Conservation (phyloP, 2,797 vertebrate genomes). For the Neosilurus mollespiculum region DNA sequence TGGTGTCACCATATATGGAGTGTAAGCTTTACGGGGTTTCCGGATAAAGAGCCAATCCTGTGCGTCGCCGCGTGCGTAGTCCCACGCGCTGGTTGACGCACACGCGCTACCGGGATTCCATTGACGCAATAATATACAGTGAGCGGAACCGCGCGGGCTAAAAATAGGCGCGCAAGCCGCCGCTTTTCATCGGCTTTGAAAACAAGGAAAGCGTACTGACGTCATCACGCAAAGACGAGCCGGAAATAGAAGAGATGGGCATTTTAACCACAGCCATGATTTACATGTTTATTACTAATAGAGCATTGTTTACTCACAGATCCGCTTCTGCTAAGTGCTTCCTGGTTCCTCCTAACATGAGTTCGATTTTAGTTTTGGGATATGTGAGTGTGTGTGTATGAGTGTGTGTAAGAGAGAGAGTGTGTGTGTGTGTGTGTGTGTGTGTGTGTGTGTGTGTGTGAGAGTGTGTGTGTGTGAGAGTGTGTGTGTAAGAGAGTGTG, state of each 20-base stretch:
- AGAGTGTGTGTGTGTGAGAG: too few species aligned
- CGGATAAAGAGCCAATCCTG: conserved; percentile 21
- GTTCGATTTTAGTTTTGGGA: too few species aligned
- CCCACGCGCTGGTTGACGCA: conserved; percentile 67
- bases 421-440: too few species aligned
- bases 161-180: conserved; percentile 3
- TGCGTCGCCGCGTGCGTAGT: neutral
- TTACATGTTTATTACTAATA: conserved; percentile 9
- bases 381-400: too few species aligned
- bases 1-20: conserved; percentile 2
- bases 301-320: neutral
- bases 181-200: neutral
- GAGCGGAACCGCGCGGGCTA: conserved; percentile 67
- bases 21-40: neutral
- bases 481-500: too few species aligned
- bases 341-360: too few species aligned
- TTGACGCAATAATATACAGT: conserved; percentile 82
- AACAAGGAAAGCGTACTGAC: neutral
- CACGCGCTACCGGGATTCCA: conserved; percentile 90
- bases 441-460: too few species aligned
- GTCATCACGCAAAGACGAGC: conserved; percentile 4
- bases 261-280: neutral
- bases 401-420: too few species aligned
- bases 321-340: conserved; percentile 7
- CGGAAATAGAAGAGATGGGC: neutral